These are phyloP conservation scores for Agapostemon virescens DNA, from an alignment of 2,888 invertebrate genomes.

Conservation along the genomic window DNA sequence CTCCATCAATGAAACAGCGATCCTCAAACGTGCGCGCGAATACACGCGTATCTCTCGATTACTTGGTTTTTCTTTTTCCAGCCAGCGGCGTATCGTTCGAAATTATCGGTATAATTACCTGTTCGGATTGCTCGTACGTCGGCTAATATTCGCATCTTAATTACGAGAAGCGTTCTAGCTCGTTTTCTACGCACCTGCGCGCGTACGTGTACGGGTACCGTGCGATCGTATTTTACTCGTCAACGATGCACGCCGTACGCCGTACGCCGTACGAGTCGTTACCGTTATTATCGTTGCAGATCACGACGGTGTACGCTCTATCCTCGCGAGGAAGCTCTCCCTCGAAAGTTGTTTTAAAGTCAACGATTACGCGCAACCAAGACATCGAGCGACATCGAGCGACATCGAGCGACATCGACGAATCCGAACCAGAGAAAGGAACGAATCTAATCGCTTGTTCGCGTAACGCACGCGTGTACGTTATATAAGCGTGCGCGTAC, in stretches of 20 bases:
- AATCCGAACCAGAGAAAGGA: not conserved
- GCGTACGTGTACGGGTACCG: too few relatives aligned
- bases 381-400: not conserved
- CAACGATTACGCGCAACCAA: not conserved
- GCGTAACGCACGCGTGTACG: not conserved
- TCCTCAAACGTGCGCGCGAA: conserved; percentile 66
- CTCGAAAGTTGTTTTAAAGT: not conserved
- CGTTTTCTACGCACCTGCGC: not conserved
- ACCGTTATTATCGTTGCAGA: too few relatives aligned
- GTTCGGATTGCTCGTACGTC: not conserved
- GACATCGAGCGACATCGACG: not conserved
- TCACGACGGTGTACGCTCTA: too few relatives aligned
- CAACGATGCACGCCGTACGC: too few relatives aligned
- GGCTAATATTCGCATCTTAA: not conserved
- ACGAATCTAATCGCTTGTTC: not conserved
- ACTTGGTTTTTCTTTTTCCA: not conserved
- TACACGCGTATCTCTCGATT: not conserved
- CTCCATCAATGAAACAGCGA: conserved; percentile 79
- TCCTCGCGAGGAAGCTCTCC: not conserved
- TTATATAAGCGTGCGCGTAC: not conserved
- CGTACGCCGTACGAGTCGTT: too few relatives aligned
- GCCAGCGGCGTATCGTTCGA: not conserved
- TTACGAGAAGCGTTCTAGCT: not conserved
- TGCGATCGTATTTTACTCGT: not conserved
- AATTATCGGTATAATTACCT: not conserved